These are phyloP conservation scores for Aphelenchoides besseyi DNA, from an alignment of 1,140 invertebrate species.

Conservation along the genomic window DNA sequence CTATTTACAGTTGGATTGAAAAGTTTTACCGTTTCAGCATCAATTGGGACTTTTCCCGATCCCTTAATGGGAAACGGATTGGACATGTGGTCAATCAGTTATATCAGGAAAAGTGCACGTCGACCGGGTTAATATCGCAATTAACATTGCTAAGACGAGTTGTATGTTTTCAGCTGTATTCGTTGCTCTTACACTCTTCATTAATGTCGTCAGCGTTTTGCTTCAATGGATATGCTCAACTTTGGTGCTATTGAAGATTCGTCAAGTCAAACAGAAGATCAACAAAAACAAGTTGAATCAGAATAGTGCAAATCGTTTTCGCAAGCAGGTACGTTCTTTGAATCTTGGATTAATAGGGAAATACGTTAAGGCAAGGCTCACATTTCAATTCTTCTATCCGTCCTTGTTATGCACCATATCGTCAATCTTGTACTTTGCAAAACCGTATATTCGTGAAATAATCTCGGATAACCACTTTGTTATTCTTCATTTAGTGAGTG, in stretches of 20 bases:
- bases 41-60: conserved; percentile 48
- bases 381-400: conserved; percentile 60
- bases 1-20: too few relatives aligned
- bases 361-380: conserved; percentile 50
- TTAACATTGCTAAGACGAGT: conserved; percentile 10
- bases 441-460: conserved; percentile 46
- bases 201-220: conserved; percentile 45
- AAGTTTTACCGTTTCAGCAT: too few relatives aligned
- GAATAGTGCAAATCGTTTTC: conserved; percentile 55
- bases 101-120: conserved; percentile 16
- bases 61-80: conserved; percentile 34
- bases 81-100: conserved; percentile 45
- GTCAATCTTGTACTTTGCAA: conserved; percentile 52
- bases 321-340: conserved; percentile 50
- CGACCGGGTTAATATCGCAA: conserved; percentile 21
- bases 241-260: conserved; percentile 52
- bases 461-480: conserved; percentile 39
- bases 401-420: conserved; percentile 55
- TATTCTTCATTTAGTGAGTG: conserved; percentile 50
- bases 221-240: conserved; percentile 56
- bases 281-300: conserved; percentile 52
- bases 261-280: conserved; percentile 54
- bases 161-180: conserved; percentile 33
- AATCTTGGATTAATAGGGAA: not conserved
- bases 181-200: conserved; percentile 30